Evolutionary conservation across 2,113 vertebrate species (phyloP), one percentile per base, ranked within the genome.

Genomic region (Vulpes vulpes): DNA sequence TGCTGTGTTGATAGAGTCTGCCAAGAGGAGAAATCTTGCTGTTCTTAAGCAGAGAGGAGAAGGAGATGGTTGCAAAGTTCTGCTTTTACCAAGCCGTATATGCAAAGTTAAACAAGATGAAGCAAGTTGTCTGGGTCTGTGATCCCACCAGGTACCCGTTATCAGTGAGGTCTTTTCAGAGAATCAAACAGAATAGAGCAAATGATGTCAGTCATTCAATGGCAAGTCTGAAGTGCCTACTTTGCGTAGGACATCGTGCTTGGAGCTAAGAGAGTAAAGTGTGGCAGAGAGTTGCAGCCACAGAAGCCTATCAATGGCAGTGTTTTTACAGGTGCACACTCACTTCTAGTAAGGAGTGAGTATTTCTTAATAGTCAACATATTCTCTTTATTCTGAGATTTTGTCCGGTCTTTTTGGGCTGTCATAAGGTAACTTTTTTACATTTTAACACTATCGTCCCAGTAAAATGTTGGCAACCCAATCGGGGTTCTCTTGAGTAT

Each of bases 401-500:
- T 49, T 38, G 35, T 51, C 83, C 55, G 79, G 30, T 94, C 87
- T 81, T 88, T 78, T 43, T 0, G 57, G 74, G 43, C 12, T 81
- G 19, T 78, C 87, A 55, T 94, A 91, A 20, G 38, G 76, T 20
- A 84, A 76, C 74, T 27, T 60, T 92, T 74, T 93, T 49, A 35
- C 3, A 74, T 95, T 94, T 93, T 84, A 92, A 95, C n/a, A 69
- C 67, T 91, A 64, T 69, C 49, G 19, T 85, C 35, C 93, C 32
- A 83, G 64, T 87, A 86, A 95, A 93, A 79, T 86, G 49, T 87
- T 97, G 82, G 89, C 74, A 76, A 85, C 35, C 53, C 35, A 79
- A 49, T 83, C 43, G 51, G 53, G 20, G 32, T n/a, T 62, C 78
- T 86, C 73, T 59, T 12, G 76, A 94, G 83, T 87, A 30, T 88